Conservation (phyloP, 2,888 invertebrate genomes). For the Heterodera filipjevi region DNA sequence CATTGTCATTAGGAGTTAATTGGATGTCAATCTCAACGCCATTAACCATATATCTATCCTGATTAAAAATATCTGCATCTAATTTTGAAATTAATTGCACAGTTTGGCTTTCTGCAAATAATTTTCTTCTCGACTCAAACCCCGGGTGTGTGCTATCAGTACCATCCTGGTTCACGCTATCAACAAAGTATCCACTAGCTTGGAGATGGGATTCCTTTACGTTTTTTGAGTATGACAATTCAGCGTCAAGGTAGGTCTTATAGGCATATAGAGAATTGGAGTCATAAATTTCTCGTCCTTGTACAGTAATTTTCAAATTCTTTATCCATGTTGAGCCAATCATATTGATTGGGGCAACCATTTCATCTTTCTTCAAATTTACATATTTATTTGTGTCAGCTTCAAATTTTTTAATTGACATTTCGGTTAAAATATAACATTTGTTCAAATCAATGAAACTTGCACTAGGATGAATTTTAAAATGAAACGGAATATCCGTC, state of each 20-base stretch:
- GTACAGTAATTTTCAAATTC: background rate
- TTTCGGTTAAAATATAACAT: slow-evolving; percentile 1
- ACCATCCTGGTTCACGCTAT: background rate
- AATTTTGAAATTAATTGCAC: slow-evolving; percentile 13
- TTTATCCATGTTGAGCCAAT: background rate
- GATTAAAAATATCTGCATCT: slow-evolving; percentile 7
- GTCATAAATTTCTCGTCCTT: background rate
- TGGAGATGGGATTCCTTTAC: background rate
- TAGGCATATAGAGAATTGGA: background rate
- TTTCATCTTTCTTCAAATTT: background rate
- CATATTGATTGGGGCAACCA: background rate
- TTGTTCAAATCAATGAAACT: slow-evolving; percentile 9
- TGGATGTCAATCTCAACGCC: background rate
- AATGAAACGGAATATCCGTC: slow-evolving; percentile 18
- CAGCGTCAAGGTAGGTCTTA: background rate
- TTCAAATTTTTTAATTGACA: background rate
- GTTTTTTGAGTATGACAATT: background rate
- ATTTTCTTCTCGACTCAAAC: background rate
- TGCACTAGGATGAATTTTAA: slow-evolving; percentile 12
- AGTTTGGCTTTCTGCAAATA: slow-evolving; percentile 1
- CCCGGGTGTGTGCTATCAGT: background rate
- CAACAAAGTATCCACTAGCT: background rate
- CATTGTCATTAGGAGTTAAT: background rate
- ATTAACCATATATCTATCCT: background rate
- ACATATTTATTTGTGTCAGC: background rate